phyloP scores from a whole-genome alignment of 1,140 invertebrate species.

The Oryctes rhinoceros region DNA sequence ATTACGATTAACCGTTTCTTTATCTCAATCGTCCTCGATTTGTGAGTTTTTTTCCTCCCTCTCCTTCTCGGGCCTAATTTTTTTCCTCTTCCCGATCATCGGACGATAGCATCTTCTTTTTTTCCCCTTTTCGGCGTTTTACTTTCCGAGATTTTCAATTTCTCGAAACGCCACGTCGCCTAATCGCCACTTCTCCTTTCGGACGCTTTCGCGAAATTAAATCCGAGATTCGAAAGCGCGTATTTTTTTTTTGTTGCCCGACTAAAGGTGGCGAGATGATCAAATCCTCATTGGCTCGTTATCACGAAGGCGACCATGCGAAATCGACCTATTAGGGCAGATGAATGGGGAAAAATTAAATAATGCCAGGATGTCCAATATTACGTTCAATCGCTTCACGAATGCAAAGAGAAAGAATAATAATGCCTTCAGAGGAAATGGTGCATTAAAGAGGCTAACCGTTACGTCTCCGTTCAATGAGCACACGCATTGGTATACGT shows the following conservation, averaged over 20 bases:
- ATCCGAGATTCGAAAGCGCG: no score
- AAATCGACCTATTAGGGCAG: neutral
- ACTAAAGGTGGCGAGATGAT: no score
- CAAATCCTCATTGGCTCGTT: no score
- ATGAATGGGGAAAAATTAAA: conserved; percentile 25
- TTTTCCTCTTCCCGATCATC: neutral
- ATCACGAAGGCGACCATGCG: neutral
- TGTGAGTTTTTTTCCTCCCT: neutral
- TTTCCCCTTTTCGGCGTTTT: neutral
- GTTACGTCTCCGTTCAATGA: conserved; percentile 6
- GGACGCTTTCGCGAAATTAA: no score
- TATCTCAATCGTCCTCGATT: neutral
- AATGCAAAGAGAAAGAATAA: conserved; percentile 36
- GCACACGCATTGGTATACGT: neutral
- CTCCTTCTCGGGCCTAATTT: neutral
- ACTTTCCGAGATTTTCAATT: no score
- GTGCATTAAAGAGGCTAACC: conserved; percentile 2
- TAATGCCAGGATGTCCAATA: conserved; percentile 34
- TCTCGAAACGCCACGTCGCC: no score
- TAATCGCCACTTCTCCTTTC: no score
- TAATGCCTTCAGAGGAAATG: conserved; percentile 27
- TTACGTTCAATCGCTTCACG: conserved; percentile 30
- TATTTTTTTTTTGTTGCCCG: no score
- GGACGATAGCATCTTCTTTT: neutral
- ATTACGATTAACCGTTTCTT: conserved; percentile 24